Conservation (phyloP, 2,888 invertebrate genomes). For the Epicampocera succincta region DNA sequence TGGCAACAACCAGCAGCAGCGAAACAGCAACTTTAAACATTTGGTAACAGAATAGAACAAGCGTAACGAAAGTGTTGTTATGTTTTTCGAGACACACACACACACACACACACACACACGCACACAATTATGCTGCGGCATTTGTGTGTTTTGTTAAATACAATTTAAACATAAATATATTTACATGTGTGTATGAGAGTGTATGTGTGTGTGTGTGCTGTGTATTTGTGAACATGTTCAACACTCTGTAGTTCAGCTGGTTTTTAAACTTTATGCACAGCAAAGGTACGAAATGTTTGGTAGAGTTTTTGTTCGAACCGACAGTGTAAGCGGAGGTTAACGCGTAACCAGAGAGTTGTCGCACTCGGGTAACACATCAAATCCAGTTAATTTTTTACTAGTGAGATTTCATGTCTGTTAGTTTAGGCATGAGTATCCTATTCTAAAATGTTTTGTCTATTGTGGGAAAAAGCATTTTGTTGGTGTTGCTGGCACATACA, state of each 20-base stretch:
- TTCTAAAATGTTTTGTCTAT: not conserved
- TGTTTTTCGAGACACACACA: slow-evolving; percentile 47
- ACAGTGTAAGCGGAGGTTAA: slow-evolving; percentile 51
- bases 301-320: slow-evolving; percentile 44
- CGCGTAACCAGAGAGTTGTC: slow-evolving; percentile 44
- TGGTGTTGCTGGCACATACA: too few relatives aligned
- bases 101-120: too few relatives aligned
- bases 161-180: slow-evolving; percentile 21
- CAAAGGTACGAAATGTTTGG: slow-evolving; percentile 29
- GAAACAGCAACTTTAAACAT: slow-evolving; percentile 19
- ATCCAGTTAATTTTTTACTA: slow-evolving; percentile 33
- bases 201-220: too few relatives aligned
- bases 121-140: too few relatives aligned
- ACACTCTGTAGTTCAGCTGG: slow-evolving; percentile 39
- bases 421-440: not conserved
- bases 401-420: slow-evolving; percentile 38
- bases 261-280: slow-evolving; percentile 35
- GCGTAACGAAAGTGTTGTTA: slow-evolving; percentile 54
- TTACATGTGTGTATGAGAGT: too few relatives aligned
- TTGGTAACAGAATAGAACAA: slow-evolving; percentile 41
- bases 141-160: not conserved
- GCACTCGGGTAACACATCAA: slow-evolving; percentile 39
- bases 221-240: not conserved
- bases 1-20: slow-evolving; percentile 62
- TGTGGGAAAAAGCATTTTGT: too few relatives aligned